Conservation (phyloP, 2,113 vertebrate genomes). For the Hipposideros armiger region DNA sequence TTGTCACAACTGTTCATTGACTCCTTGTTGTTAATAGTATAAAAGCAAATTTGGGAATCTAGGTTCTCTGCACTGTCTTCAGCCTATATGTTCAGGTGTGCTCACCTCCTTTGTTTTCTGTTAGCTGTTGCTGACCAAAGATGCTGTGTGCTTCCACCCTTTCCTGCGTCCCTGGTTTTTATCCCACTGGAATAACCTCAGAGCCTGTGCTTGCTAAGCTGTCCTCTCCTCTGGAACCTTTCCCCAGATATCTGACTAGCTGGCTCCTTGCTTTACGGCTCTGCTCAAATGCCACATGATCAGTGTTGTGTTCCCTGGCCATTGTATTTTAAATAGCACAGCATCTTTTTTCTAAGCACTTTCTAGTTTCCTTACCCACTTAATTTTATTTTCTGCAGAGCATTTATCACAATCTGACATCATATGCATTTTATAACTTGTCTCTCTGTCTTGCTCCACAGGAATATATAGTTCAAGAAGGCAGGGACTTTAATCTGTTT, state of each 20-base stretch:
- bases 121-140: background rate
- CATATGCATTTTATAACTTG: background rate
- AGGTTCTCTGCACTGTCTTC: background rate
- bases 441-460: background rate
- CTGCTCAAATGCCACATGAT: background rate
- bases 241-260: background rate
- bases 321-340: background rate
- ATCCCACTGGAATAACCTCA: background rate
- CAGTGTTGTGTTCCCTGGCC: background rate
- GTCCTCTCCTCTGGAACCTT: background rate
- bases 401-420: background rate
- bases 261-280: background rate
- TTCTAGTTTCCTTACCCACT: background rate
- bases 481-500: background rate
- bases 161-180: background rate
- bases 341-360: background rate
- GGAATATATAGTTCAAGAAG: background rate
- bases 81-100: background rate
- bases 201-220: background rate
- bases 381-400: background rate
- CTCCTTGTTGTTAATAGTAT: background rate
- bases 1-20: background rate
- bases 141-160: background rate
- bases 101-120: background rate
- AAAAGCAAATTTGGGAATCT: background rate